phyloP scores from a whole-genome alignment of 2,888 invertebrate species.

The Eupithecia abbreviata region DNA sequence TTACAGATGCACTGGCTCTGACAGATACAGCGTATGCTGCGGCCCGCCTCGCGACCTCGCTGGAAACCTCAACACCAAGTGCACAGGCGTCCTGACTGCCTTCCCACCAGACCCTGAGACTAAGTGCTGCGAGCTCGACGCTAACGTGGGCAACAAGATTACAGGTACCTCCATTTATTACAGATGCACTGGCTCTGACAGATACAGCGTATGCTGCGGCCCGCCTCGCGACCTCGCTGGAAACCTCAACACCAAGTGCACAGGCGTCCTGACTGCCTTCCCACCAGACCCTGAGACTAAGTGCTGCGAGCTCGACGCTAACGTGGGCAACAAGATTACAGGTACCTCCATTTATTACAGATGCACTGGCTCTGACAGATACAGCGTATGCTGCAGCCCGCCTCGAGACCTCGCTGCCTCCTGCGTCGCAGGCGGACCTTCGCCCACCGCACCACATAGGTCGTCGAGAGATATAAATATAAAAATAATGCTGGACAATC shows the following conservation, averaged over 20 bases:
- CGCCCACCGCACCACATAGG: too few species aligned
- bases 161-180: conserved; percentile 48
- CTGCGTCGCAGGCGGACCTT: too few species aligned
- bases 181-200: conserved; percentile 43
- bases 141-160: conserved; percentile 57
- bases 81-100: conserved; percentile 45
- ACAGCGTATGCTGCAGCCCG: conserved; percentile 64
- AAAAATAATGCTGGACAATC: too few species aligned
- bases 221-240: conserved; percentile 19
- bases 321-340: conserved; percentile 57
- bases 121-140: conserved; percentile 66
- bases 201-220: conserved; percentile 64
- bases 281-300: conserved; percentile 56
- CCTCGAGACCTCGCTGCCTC: background rate
- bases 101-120: conserved; percentile 56
- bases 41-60: conserved; percentile 35
- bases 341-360: conserved; percentile 46
- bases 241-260: conserved; percentile 36
- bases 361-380: conserved; percentile 45
- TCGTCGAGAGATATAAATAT: too few species aligned
- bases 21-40: conserved; percentile 63
- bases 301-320: conserved; percentile 66
- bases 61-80: conserved; percentile 28
- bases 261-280: conserved; percentile 44
- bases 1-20: too few species aligned